Evolutionary conservation across 2,888 invertebrate genomes (phyloP).

Genomic region (Polydrusus pterygomalis): DNA sequence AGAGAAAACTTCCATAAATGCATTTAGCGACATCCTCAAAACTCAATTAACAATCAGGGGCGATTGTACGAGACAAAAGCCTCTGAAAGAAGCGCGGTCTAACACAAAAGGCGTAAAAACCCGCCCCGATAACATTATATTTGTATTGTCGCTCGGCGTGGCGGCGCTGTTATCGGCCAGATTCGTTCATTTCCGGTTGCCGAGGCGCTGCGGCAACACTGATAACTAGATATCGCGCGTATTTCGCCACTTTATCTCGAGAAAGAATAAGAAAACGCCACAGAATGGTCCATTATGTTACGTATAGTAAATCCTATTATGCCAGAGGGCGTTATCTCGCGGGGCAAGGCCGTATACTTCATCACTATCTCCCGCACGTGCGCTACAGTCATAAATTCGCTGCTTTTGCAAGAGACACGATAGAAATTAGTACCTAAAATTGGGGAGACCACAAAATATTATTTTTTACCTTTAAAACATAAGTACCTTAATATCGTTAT

Average conservation of each 20-base stretch:
- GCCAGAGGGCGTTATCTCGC: constrained; percentile 71
- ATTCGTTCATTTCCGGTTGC: constrained; percentile 72
- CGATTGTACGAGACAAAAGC: constrained; percentile 69
- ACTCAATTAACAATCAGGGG: constrained; percentile 71
- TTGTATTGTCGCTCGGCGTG: constrained; percentile 66
- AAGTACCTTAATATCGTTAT: no score
- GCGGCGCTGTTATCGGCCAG: constrained; percentile 70
- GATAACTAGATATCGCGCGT: constrained; percentile 73
- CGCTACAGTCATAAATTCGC: constrained; percentile 69
- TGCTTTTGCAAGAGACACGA: constrained; percentile 62
- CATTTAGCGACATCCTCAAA: constrained; percentile 68
- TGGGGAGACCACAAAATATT: constrained; percentile 42
- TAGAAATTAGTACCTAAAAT: constrained; percentile 65
- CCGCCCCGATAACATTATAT: constrained; percentile 70
- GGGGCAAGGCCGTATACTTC: constrained; percentile 70
- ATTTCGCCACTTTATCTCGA: constrained; percentile 73
- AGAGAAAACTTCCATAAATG: constrained; percentile 66
- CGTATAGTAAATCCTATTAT: constrained; percentile 74
- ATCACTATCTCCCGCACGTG: constrained; percentile 71
- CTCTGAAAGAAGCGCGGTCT: constrained; percentile 66
- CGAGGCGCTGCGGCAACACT: constrained; percentile 71
- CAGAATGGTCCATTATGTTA: constrained; percentile 74
- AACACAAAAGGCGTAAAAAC: constrained; percentile 69
- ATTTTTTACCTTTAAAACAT: no score
- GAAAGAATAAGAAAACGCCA: constrained; percentile 74